Conservation (phyloP, 35 echinoderm and acorn worm species). For the Apostichopus japonicus region DNA sequence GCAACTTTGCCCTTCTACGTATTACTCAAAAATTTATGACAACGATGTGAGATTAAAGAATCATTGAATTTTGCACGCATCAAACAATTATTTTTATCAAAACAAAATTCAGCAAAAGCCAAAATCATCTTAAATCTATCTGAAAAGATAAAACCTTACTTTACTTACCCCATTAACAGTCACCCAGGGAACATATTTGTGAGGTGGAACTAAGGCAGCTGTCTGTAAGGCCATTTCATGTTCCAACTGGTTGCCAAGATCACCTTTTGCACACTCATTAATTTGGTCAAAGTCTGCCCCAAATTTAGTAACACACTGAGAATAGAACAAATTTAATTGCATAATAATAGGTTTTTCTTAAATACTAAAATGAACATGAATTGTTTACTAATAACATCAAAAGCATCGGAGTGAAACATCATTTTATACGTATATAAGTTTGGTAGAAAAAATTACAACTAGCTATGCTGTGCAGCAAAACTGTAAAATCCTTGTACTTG, state of each 20-base stretch:
- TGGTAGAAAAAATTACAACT: too few species aligned
- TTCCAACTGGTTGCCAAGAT: slow-evolving; percentile 69
- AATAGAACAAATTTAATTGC: neutral
- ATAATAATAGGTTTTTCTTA: too few species aligned
- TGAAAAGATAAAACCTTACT: neutral
- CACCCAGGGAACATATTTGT: slow-evolving; percentile 80
- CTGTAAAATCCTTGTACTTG: too few species aligned
- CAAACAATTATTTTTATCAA: neutral
- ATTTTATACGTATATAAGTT: too few species aligned
- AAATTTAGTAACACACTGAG: slow-evolving; percentile 59
- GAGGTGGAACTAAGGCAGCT: slow-evolving; percentile 76
- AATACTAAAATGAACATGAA: too few species aligned
- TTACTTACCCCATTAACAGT: slow-evolving; percentile 80
- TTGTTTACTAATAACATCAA: too few species aligned
- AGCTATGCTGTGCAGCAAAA: too few species aligned
- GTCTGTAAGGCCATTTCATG: slow-evolving; percentile 85
- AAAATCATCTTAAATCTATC: neutral
- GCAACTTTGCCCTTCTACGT: too few species aligned
- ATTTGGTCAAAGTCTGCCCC: slow-evolving; percentile 44
- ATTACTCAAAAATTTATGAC: too few species aligned
- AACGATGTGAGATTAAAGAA: too few species aligned
- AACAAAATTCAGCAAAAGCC: neutral
- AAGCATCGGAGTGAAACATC: too few species aligned
- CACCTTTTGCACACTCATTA: slow-evolving; percentile 53
- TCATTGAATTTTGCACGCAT: too few species aligned